Percentiles rank a stretch among this genome's conserved stretches.
These are phyloP conservation scores for Myotis daubentonii DNA, from an alignment of 2,797 vertebrate genomes.

Conservation along the genomic window DNA sequence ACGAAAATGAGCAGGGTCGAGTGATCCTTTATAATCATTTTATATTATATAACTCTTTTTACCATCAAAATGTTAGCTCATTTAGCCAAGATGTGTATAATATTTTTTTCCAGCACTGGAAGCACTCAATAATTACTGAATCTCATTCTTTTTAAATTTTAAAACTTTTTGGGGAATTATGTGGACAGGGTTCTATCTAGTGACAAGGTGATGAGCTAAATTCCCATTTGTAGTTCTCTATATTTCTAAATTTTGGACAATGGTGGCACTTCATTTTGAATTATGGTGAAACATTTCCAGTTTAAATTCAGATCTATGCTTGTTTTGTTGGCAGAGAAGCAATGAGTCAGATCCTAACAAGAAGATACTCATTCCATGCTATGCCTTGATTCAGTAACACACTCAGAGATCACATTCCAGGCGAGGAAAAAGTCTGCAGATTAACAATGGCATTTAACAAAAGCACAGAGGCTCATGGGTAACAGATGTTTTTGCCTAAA, in stretches of 20 bases:
- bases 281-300: background rate
- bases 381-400: background rate
- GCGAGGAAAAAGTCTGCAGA: background rate
- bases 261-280: background rate
- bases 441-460: background rate
- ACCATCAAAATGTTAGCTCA: background rate
- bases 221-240: background rate
- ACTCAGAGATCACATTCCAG: background rate
- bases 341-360: background rate
- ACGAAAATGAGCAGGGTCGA: background rate
- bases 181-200: background rate
- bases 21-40: background rate
- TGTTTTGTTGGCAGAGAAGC: background rate
- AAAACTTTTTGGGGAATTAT: background rate
- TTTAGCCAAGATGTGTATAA: background rate
- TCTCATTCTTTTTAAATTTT: background rate
- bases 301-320: background rate
- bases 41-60: conserved; percentile 1
- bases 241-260: background rate
- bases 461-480: background rate
- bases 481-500: conserved; percentile 37
- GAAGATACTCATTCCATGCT: background rate
- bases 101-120: background rate
- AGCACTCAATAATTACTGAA: background rate
- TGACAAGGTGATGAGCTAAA: background rate